Conservation (phyloP, 23 tunicate genomes). For the Diplosoma virens region DNA sequence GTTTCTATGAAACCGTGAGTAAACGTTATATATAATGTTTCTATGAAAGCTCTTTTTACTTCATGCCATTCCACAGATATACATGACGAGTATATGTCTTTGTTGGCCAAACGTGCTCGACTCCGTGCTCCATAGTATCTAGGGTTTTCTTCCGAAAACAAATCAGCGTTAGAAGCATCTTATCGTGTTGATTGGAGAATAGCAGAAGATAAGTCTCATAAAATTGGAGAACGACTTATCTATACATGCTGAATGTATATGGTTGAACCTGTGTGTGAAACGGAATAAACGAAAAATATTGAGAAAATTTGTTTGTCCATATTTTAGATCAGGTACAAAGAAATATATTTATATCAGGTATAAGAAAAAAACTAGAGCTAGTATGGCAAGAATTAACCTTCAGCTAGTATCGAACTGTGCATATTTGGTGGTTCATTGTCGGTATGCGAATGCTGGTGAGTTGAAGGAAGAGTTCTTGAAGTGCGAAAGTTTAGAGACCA, state of each 20-base stretch:
- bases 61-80: background rate
- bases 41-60: background rate
- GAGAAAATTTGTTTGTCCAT: background rate
- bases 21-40: no score
- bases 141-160: background rate
- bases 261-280: conserved; percentile 2
- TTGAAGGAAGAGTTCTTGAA: background rate
- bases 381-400: background rate
- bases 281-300: background rate
- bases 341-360: no score
- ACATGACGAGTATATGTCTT: background rate
- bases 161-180: background rate
- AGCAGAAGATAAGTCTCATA: background rate
- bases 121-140: background rate
- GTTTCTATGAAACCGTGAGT: background rate
- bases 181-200: background rate
- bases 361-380: background rate
- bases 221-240: background rate
- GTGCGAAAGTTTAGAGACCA: background rate
- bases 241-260: background rate
- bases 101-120: background rate
- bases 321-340: background rate
- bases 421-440: background rate
- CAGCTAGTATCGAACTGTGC: conserved; percentile 7
- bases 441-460: background rate